Conservation (phyloP, 2,113 vertebrate species). For the Oncorhynchus masou region DNA sequence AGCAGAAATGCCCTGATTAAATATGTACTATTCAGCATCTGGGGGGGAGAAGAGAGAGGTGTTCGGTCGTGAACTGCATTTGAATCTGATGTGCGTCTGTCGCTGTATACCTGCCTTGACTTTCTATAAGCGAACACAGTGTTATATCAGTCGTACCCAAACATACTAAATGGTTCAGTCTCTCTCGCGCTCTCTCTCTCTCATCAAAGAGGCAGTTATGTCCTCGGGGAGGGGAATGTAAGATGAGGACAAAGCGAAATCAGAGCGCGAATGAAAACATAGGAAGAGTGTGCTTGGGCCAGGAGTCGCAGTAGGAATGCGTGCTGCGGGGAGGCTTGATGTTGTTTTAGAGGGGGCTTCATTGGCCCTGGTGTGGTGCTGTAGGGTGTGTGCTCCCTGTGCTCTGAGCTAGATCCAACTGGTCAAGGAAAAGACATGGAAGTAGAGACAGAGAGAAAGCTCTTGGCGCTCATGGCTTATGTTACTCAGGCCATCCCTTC, state of each 20-base stretch:
- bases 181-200: no score
- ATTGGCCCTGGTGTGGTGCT: background rate
- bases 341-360: constrained; percentile 16
- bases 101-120: constrained; percentile 28
- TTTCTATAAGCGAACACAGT: constrained; percentile 7
- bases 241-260: background rate
- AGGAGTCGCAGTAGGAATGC: constrained; percentile 5
- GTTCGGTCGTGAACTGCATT: constrained; percentile 50
- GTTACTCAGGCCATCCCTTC: constrained; percentile 10
- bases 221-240: background rate
- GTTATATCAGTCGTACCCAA: background rate
- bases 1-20: constrained; percentile 58
- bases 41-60: constrained; percentile 23
- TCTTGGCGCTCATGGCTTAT: background rate
- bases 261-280: background rate
- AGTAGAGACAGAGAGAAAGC: background rate
- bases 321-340: constrained; percentile 7
- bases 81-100: constrained; percentile 31
- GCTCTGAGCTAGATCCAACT: constrained; percentile 20
- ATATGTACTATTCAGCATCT: constrained; percentile 46
- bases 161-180: background rate
- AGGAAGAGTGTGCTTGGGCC: background rate
- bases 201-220: constrained; percentile 8
- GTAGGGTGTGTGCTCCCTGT: background rate
- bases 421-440: constrained; percentile 19